These are phyloP conservation scores for Cataglyphis altisquamis DNA, from an alignment of 2,888 invertebrate species.

Conservation along the genomic window DNA sequence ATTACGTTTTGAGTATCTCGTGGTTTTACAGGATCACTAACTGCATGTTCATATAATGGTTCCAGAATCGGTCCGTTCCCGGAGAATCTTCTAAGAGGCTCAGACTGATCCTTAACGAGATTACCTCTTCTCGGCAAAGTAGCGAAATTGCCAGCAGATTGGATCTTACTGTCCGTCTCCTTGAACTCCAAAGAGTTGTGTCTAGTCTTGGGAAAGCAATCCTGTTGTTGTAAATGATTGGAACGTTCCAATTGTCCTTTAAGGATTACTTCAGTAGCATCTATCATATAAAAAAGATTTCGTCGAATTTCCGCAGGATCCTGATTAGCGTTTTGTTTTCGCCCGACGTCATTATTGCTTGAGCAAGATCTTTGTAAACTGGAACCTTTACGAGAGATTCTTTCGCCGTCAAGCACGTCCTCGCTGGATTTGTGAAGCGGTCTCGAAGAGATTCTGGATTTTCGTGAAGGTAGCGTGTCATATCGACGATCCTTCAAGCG, in stretches of 20 bases:
- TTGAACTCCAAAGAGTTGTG: constrained; percentile 79
- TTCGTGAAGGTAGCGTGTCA: constrained; percentile 81
- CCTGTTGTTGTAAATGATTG: constrained; percentile 42
- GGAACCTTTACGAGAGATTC: constrained; percentile 59
- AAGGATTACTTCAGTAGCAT: constrained; percentile 82
- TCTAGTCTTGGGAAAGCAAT: constrained; percentile 64
- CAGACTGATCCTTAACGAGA: constrained; percentile 76
- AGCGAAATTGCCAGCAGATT: constrained; percentile 71
- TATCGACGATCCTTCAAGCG: constrained; percentile 66
- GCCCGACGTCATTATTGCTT: constrained; percentile 75
- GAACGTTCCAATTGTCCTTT: constrained; percentile 75
- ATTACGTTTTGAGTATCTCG: constrained; percentile 84
- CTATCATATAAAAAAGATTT: constrained; percentile 72
- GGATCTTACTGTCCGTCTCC: constrained; percentile 61
- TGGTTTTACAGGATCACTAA: constrained; percentile 84
- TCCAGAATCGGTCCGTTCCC: constrained; percentile 83
- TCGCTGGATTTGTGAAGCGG: constrained; percentile 81
- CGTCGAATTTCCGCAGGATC: constrained; percentile 19
- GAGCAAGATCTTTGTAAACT: constrained; percentile 71
- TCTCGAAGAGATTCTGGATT: constrained; percentile 65
- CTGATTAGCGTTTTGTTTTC: constrained; percentile 33
- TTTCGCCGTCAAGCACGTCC: constrained; percentile 79
- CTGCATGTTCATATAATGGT: constrained; percentile 86
- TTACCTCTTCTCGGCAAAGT: constrained; percentile 81
- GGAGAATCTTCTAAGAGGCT: constrained; percentile 79